Evolutionary conservation across 2,797 vertebrate species (phyloP).

Genomic region (Rhinogobio ventralis): DNA sequence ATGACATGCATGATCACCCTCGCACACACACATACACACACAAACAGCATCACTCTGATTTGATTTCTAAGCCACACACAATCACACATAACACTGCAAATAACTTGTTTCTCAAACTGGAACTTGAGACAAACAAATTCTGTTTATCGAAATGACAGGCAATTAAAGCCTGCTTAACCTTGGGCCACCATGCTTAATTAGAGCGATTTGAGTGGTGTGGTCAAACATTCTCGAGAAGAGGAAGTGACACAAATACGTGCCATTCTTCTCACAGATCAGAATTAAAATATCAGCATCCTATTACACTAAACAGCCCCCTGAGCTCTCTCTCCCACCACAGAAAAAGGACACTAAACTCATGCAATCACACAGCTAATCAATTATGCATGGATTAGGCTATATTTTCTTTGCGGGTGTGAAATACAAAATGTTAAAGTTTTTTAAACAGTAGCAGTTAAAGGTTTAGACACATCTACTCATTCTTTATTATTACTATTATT

Average conservation of each 20-base stretch:
- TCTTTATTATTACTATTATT: neutral
- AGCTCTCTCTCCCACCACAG: conserved; percentile 74
- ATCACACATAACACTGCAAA: conserved; percentile 22
- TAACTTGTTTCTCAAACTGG: conserved; percentile 43
- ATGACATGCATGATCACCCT: conserved; percentile 43
- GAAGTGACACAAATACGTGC: conserved; percentile 57
- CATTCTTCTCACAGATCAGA: conserved; percentile 71
- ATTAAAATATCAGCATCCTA: conserved; percentile 82
- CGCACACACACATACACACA: conserved; percentile 2
- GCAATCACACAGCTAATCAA: conserved; percentile 82
- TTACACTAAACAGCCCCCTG: conserved; percentile 82
- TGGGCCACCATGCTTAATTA: conserved; percentile 75
- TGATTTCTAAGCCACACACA: conserved; percentile 28
- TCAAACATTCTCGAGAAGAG: conserved; percentile 67
- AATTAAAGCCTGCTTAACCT: conserved; percentile 75
- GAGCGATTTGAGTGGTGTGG: conserved; percentile 70
- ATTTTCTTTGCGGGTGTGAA: conserved; percentile 77
- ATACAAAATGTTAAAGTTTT: conserved; percentile 75
- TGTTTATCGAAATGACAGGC: conserved; percentile 80
- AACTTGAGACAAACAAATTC: conserved; percentile 73
- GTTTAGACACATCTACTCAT: neutral
- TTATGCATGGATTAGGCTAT: conserved; percentile 81
- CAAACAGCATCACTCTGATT: conserved; percentile 17
- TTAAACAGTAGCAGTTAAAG: conserved; percentile 29
- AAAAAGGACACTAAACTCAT: conserved; percentile 82